Conservation (phyloP, 2,888 invertebrate genomes). For the Leptinotarsa tumamoca region DNA sequence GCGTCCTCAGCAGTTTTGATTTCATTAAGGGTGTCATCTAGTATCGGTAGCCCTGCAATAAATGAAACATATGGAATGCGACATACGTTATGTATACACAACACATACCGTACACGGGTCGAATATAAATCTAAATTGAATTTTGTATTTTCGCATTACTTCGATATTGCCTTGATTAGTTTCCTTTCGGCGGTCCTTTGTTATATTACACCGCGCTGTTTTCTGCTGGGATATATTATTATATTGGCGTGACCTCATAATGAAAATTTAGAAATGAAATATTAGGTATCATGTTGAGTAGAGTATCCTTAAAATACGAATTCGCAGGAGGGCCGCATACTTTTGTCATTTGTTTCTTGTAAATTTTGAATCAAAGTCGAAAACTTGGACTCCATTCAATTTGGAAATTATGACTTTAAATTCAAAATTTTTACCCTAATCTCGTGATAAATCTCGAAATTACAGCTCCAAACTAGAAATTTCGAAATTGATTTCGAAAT, state of each 20-base stretch:
- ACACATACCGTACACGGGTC: conserved; percentile 53
- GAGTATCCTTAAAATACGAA: too few species aligned
- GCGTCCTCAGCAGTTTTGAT: conserved; percentile 63
- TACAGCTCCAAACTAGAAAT: too few species aligned
- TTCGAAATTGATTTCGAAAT: not conserved
- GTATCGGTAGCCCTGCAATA: conserved; percentile 57
- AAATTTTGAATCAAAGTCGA: too few species aligned
- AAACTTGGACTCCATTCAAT: too few species aligned
- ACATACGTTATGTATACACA: conserved; percentile 56
- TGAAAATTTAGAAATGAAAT: too few species aligned
- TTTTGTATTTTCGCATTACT: conserved; percentile 61
- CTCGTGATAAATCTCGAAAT: too few species aligned
- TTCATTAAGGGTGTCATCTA: conserved; percentile 64
- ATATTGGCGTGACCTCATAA: too few species aligned
- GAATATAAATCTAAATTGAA: conserved; percentile 64
- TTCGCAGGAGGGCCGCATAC: too few species aligned
- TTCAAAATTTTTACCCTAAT: not conserved
- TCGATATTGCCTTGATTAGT: conserved; percentile 18
- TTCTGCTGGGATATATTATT: not conserved
- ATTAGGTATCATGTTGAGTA: too few species aligned
- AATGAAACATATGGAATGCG: conserved; percentile 61
- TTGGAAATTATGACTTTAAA: not conserved
- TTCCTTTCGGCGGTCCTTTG: conserved; percentile 9
- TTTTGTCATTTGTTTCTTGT: too few species aligned
- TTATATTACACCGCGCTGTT: not conserved